Conservation (phyloP, 2,888 invertebrate genomes). For the Yponomeuta plumbellus region DNA sequence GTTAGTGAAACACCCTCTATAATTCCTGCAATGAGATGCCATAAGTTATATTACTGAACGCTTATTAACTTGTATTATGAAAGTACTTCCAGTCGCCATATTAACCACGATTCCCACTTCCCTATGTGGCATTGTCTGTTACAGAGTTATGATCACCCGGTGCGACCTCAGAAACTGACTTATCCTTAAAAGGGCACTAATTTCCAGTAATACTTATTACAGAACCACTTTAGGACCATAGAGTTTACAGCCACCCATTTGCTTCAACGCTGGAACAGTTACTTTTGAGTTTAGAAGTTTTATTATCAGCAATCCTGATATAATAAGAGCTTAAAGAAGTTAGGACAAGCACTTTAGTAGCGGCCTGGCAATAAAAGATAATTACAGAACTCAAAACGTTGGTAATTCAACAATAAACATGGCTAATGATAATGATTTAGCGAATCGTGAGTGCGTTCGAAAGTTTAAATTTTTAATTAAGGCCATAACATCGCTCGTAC, state of each 20-base stretch:
- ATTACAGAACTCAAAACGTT: not conserved
- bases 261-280: constrained; percentile 2
- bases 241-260: constrained; percentile 6
- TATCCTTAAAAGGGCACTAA: constrained; percentile 16
- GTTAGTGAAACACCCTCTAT: not conserved
- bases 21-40: not conserved
- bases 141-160: constrained; percentile 17
- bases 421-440: constrained; percentile 9
- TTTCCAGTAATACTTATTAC: constrained; percentile 15
- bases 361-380: not conserved
- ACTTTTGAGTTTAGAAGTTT: not conserved
- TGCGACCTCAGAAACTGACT: constrained; percentile 22
- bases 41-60: not conserved
- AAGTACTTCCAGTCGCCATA: not conserved
- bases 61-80: not conserved
- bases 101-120: not conserved
- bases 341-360: constrained; percentile 3
- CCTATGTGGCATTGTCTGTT: constrained; percentile 10
- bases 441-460: constrained; percentile 12
- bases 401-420: constrained; percentile 13
- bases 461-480: constrained; percentile 51
- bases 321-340: not conserved
- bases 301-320: constrained; percentile 10
- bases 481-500: constrained; percentile 41
- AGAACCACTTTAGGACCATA: constrained; percentile 7